Evolutionary conservation across 2,888 invertebrate genomes (phyloP).

Genomic region (Nebria salina): DNA sequence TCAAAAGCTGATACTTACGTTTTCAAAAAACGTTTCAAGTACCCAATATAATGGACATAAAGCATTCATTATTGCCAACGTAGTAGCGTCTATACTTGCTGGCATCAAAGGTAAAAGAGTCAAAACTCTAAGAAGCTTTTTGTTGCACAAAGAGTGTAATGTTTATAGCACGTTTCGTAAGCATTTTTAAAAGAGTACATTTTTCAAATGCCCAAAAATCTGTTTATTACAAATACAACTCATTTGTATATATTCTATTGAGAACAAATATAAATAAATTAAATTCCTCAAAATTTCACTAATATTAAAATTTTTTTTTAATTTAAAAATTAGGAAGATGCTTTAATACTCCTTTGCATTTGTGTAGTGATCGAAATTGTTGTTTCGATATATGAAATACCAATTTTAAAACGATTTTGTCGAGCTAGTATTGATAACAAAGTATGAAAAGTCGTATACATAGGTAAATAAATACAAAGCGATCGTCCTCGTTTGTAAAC

Average conservation of each 20-base stretch:
- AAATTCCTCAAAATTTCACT: too few relatives aligned
- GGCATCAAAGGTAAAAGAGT: neutral
- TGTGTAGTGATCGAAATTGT: too few relatives aligned
- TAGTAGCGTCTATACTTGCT: too few relatives aligned
- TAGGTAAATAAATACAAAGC: neutral
- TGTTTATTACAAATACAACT: too few relatives aligned
- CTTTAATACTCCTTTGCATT: too few relatives aligned
- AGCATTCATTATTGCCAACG: conserved; percentile 9
- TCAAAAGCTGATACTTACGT: neutral
- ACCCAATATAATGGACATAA: conserved; percentile 8
- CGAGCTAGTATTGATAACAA: neutral
- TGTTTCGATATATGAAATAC: neutral
- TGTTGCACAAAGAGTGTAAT: neutral
- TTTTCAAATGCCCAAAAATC: too few relatives aligned
- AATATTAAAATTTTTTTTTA: too few relatives aligned
- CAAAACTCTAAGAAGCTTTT: conserved; percentile 4
- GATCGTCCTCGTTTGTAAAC: neutral
- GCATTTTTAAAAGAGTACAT: too few relatives aligned
- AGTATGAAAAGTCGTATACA: neutral
- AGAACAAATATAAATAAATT: too few relatives aligned
- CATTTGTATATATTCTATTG: too few relatives aligned
- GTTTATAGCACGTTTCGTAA: neutral
- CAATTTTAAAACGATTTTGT: neutral
- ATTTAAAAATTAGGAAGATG: too few relatives aligned
- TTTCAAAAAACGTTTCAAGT: neutral